Conservation (phyloP, 2,888 invertebrate genomes). For the Mythimna albipuncta region DNA sequence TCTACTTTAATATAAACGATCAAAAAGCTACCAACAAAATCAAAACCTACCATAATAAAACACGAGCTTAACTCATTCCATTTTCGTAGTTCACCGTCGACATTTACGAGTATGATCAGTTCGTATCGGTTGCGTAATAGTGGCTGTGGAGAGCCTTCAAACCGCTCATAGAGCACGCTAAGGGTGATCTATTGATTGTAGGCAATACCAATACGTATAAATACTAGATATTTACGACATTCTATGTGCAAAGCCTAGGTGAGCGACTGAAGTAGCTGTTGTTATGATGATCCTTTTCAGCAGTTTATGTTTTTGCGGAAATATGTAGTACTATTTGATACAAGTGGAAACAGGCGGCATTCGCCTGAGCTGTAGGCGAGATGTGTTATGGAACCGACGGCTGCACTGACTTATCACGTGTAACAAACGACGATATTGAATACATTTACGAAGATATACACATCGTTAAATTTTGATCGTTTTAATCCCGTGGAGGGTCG, state of each 20-base stretch:
- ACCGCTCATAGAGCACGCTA: conserved; percentile 12
- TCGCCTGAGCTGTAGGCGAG: too few relatives aligned
- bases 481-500: too few relatives aligned
- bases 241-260: conserved; percentile 19
- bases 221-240: neutral
- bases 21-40: too few relatives aligned
- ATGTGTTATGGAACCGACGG: too few relatives aligned
- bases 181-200: conserved; percentile 13
- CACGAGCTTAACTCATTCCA: neutral
- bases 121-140: conserved; percentile 31
- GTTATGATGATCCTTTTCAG: neutral
- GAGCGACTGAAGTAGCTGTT: neutral
- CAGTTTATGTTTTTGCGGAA: too few relatives aligned
- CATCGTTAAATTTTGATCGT: too few relatives aligned
- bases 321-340: too few relatives aligned
- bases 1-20: too few relatives aligned
- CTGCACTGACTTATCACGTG: too few relatives aligned
- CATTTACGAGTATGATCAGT: conserved; percentile 42
- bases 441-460: too few relatives aligned
- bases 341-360: too few relatives aligned
- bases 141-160: conserved; percentile 17
- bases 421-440: too few relatives aligned
- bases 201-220: neutral
- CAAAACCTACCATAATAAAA: neutral
- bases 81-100: conserved; percentile 30